phyloP scores from a whole-genome alignment of 2,888 invertebrate genomes.

The Agrochola lota region DNA sequence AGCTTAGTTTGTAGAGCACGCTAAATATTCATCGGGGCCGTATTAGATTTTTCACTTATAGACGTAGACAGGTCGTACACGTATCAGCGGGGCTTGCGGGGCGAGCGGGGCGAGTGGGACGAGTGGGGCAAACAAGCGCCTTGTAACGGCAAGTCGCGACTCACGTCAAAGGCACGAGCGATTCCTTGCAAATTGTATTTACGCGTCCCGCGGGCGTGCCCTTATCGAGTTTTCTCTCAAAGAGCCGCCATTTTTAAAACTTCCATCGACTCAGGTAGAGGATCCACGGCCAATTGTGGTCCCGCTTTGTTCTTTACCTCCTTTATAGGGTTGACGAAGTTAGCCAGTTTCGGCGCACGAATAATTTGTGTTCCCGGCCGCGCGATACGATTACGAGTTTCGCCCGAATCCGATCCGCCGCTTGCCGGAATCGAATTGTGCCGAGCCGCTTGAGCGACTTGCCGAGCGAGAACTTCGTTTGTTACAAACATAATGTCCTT shows the following conservation, averaged over 20 bases:
- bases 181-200: conserved; percentile 89
- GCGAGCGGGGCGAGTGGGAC: conserved; percentile 1
- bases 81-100: conserved; percentile 51
- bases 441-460: conserved; percentile 78
- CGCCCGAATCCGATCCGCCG: conserved; percentile 84
- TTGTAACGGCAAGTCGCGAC: conserved; percentile 74
- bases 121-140: conserved; percentile 75
- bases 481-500: conserved; percentile 76
- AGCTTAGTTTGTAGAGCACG: conserved; percentile 53
- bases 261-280: conserved; percentile 86
- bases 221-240: conserved; percentile 89
- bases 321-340: conserved; percentile 89
- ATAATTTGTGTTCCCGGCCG: conserved; percentile 89
- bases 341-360: conserved; percentile 87
- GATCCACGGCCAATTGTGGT: conserved; percentile 87
- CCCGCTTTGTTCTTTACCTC: conserved; percentile 88
- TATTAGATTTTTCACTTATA: conserved; percentile 66
- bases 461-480: conserved; percentile 79
- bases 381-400: conserved; percentile 88
- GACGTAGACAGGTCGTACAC: conserved; percentile 54
- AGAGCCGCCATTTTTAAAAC: conserved; percentile 90
- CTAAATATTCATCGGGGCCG: conserved; percentile 63
- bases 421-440: conserved; percentile 82
- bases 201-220: conserved; percentile 88
- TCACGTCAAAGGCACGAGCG: conserved; percentile 88